Evolutionary conservation across 1,140 invertebrate species (phyloP).

Genomic region (Neodiprion fabricii): DNA sequence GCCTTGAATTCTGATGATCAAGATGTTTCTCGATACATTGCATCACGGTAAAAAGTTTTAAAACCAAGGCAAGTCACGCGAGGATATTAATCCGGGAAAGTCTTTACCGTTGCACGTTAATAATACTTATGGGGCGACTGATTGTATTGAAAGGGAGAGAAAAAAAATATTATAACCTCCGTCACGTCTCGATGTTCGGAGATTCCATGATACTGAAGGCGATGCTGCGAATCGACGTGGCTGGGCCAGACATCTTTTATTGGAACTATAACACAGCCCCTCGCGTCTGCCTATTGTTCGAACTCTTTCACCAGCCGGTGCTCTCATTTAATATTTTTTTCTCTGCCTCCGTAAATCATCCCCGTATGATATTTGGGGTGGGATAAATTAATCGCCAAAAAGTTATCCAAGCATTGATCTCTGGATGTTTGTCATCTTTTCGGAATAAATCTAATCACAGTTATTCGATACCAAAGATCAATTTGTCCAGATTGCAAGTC

Average conservation of each 20-base stretch:
- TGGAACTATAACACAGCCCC: background rate
- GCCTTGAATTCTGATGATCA: background rate
- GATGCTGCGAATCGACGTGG: background rate
- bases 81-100: background rate
- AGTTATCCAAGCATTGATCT: background rate
- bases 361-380: background rate
- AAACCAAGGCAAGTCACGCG: background rate
- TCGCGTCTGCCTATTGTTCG: background rate
- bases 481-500: no score
- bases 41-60: background rate
- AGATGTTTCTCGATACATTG: constrained; percentile 2
- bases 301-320: background rate
- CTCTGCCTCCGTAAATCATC: background rate
- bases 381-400: background rate
- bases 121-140: background rate
- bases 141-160: background rate
- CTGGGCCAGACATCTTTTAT: constrained; percentile 4
- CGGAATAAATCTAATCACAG: background rate
- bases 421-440: background rate
- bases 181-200: background rate
- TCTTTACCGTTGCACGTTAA: background rate
- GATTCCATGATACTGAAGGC: background rate
- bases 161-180: background rate
- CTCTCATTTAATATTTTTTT: background rate
- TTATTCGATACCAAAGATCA: no score